These are phyloP conservation scores for Ibycter americanus DNA, from an alignment of 2,797 vertebrate genomes.

Conservation along the genomic window DNA sequence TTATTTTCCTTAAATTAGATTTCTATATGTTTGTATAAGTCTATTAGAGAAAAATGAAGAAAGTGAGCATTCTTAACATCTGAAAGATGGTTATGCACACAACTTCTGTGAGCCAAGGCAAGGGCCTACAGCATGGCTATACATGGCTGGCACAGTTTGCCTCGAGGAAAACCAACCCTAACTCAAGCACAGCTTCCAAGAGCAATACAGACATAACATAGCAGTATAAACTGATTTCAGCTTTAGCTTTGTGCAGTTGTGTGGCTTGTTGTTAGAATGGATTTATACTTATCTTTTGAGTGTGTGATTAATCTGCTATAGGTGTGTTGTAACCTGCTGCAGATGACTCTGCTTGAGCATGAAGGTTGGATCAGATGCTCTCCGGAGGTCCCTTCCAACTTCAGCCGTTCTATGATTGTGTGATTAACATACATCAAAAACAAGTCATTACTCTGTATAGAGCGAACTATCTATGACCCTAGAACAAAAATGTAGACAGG, in stretches of 20 bases:
- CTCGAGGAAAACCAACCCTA: neutral
- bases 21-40: neutral
- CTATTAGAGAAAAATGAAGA: neutral
- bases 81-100: neutral
- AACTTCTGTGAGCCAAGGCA: neutral
- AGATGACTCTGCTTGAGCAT: fast-evolving
- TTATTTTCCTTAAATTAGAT: neutral
- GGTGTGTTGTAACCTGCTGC: neutral
- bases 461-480: neutral
- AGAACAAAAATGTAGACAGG: neutral
- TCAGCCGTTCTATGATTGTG: neutral
- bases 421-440: neutral
- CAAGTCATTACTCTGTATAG: neutral
- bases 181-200: neutral
- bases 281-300: neutral
- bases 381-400: neutral
- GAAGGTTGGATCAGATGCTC: neutral
- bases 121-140: neutral
- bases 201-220: neutral
- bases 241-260: neutral
- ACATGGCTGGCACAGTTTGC: neutral
- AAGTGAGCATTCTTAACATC: neutral
- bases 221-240: neutral
- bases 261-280: neutral
- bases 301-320: neutral